Percentiles rank a stretch among this genome's conserved stretches.
Evolutionary conservation across 2,113 vertebrate genomes (phyloP).

Genomic region (Dipodomys spectabilis): DNA sequence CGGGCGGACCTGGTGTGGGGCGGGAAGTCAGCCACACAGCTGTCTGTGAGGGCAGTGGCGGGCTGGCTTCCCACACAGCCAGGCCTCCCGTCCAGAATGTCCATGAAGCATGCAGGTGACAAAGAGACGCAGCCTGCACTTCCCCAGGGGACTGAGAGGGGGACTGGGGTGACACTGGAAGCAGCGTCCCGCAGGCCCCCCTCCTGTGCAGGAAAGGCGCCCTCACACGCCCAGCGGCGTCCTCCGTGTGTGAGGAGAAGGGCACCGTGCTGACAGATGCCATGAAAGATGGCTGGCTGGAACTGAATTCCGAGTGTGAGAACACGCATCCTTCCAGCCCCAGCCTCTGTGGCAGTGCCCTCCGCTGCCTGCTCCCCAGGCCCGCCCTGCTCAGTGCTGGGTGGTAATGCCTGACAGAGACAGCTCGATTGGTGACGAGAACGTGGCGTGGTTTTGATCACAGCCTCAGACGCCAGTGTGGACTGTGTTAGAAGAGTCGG

Average conservation of each 20-base stretch:
- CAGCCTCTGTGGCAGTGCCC: too few relatives aligned
- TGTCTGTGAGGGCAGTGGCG: too few relatives aligned
- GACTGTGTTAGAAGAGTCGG: not conserved
- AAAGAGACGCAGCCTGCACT: rapidly evolving
- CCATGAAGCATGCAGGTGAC: rapidly evolving
- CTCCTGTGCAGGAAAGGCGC: not conserved
- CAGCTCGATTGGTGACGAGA: not conserved
- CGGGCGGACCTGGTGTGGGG: too few relatives aligned
- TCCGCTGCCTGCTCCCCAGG: not conserved
- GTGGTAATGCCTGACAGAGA: not conserved
- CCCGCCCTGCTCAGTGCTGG: not conserved
- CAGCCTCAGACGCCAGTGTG: not conserved
- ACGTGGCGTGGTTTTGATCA: not conserved
- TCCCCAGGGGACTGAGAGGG: too few relatives aligned
- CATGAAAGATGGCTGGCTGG: not conserved
- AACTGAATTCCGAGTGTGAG: not conserved
- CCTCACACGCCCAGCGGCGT: not conserved
- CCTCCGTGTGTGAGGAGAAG: not conserved
- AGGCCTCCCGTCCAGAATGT: rapidly evolving
- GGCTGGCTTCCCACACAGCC: not conserved
- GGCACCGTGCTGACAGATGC: not conserved
- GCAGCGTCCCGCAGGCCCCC: rapidly evolving
- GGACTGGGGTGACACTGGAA: not conserved
- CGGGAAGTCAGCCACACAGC: too few relatives aligned
- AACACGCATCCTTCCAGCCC: not conserved